Base-by-base conservation (phyloP, 2,888 invertebrate genomes). In the Barypeithes pellucidus region DNA sequence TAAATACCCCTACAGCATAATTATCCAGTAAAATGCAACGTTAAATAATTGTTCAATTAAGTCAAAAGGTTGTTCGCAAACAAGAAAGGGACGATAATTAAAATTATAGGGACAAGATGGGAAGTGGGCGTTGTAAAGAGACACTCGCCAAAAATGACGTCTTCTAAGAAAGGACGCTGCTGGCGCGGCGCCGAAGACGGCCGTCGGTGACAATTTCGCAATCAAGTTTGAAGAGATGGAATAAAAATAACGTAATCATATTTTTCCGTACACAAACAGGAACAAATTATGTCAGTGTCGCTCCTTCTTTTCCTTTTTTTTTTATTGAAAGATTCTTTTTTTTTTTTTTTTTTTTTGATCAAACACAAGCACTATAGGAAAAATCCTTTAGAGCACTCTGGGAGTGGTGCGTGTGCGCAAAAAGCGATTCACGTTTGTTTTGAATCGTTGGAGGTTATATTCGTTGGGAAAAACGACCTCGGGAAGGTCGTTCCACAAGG, bases 101-200 rank as follows among this genome's bases (percentile, higher is more conserved):
- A 72, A 72, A 72, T 72, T 72, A 72, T 67, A 62, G 67, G 50
- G 67, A 47, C 12, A 47, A 18, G 33, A 22, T 61, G 39, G 61
- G 22, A n/a, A 11, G 72, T 61, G 24, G 67, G 67, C 33, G 67
- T 50, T 66, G 47, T 18, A 72, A 72, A 72, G 60, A 72, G 72
- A 72, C 72, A 52, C 61, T 60, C 43, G 57, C 43, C 65, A 66
- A 71, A 66, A 39, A 41, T 66, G 70, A 70, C 70, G 70, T 70
- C 70, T 63, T 69, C 3, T 54, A 70, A 70, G 70, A 70, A 50
- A 36, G 50, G 69, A 41, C 41, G 62, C 47, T 20, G 68, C 39
- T 68, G 45, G 20, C 43, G 22, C 45, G 69, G 69, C 70, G 70
- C 70, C 70, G 29, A 4, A 29, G 29, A 5, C 50, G 22, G 20